Evolutionary conservation across 2,113 vertebrate genomes (phyloP).

Genomic region (Natator depressus): DNA sequence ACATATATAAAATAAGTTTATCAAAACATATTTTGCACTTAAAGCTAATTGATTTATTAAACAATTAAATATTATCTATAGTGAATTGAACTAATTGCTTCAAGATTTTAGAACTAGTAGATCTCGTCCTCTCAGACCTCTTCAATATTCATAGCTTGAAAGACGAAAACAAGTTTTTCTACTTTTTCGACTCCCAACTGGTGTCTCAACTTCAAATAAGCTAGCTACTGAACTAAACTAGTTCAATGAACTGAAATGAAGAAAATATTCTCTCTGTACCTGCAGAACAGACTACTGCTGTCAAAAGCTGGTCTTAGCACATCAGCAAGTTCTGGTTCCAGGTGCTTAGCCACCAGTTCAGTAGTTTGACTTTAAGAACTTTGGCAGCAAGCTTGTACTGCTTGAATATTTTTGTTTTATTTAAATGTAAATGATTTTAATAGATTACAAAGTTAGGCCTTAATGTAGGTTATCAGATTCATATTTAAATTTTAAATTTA

Average conservation of each 20-base stretch:
- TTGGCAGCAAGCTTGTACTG: background rate
- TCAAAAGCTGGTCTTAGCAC: background rate
- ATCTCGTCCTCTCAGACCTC: background rate
- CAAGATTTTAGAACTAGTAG: background rate
- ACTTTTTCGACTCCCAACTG: background rate
- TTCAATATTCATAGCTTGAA: background rate
- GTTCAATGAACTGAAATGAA: background rate
- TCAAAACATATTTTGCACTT: background rate
- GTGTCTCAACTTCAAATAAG: background rate
- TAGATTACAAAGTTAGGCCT: background rate
- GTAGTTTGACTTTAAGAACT: background rate
- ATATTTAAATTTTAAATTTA: background rate
- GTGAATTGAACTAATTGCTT: background rate
- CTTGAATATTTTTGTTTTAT: background rate
- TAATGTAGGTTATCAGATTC: background rate
- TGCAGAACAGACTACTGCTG: background rate
- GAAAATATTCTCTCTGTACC: background rate
- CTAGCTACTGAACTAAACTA: background rate
- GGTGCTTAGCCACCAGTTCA: background rate
- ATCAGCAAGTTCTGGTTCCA: background rate
- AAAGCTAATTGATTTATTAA: background rate
- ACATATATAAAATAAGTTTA: background rate
- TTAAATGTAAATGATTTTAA: background rate
- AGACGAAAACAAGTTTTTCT: background rate
- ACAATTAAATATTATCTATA: background rate